These are phyloP conservation scores for Phymatocera aterrima DNA, from an alignment of 2,888 invertebrate genomes.

Conservation along the genomic window DNA sequence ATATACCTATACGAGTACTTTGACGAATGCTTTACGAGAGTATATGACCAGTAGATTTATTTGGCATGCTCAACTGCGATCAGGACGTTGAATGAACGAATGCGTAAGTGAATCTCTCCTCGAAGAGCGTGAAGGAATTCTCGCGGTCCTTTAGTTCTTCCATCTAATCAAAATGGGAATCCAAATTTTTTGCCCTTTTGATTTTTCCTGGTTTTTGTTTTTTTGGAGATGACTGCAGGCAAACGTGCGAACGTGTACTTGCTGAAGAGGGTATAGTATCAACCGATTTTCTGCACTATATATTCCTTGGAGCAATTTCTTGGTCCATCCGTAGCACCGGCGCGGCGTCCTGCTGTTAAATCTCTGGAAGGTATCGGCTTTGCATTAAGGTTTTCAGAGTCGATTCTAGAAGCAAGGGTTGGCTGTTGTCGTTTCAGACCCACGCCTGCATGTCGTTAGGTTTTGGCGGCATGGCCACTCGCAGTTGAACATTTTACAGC, in stretches of 20 bases:
- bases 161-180: background rate
- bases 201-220: background rate
- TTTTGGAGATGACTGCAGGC: background rate
- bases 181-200: background rate
- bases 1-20: too few species aligned
- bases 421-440: background rate
- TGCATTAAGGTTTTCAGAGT: slow-evolving; percentile 37
- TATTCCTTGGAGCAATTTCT: slow-evolving; percentile 19
- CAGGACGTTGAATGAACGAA: too few species aligned
- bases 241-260: background rate
- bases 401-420: slow-evolving; percentile 28
- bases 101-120: too few species aligned
- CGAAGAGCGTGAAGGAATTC: too few species aligned
- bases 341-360: slow-evolving; percentile 18
- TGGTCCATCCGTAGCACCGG: slow-evolving; percentile 28
- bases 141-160: too few species aligned
- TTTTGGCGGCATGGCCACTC: background rate
- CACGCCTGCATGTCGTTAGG: background rate
- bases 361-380: slow-evolving; percentile 22
- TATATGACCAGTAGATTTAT: too few species aligned
- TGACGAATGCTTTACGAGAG: too few species aligned
- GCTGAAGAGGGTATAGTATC: background rate
- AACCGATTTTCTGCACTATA: background rate
- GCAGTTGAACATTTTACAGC: slow-evolving; percentile 14
- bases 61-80: too few species aligned